Conservation (phyloP, 2,888 invertebrate genomes). For the Amblyteles armatorius region DNA sequence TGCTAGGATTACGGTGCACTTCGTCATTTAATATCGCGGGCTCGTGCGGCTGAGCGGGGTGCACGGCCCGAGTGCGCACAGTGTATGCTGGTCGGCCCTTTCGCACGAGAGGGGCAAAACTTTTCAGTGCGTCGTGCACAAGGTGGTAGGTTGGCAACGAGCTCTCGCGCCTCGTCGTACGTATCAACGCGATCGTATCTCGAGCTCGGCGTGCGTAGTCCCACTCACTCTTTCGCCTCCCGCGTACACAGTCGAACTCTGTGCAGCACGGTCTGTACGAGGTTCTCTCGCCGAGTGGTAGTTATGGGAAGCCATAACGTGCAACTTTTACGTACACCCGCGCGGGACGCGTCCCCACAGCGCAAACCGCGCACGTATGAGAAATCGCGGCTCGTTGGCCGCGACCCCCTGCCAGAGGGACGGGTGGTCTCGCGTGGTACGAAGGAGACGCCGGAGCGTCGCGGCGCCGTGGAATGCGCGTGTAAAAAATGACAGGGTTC, state of each 20-base stretch:
- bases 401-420: slow-evolving; percentile 26
- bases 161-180: slow-evolving; percentile 46
- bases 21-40: slow-evolving; percentile 17
- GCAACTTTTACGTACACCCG: slow-evolving; percentile 38
- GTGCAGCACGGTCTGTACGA: slow-evolving; percentile 9
- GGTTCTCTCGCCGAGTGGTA: slow-evolving; percentile 49
- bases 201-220: slow-evolving; percentile 18
- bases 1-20: slow-evolving; percentile 29
- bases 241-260: neutral
- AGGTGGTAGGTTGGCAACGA: slow-evolving; percentile 20
- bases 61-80: neutral
- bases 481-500: slow-evolving; percentile 77
- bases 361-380: slow-evolving; percentile 10
- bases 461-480: slow-evolving; percentile 73
- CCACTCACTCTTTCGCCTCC: neutral
- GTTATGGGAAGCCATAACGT: slow-evolving; percentile 72
- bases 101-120: neutral
- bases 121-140: slow-evolving; percentile 21
- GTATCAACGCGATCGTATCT: slow-evolving; percentile 51
- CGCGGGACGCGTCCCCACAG: neutral
- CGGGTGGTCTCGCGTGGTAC: slow-evolving; percentile 46
- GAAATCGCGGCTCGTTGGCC: slow-evolving; percentile 35
- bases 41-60: slow-evolving; percentile 6
- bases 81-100: neutral
- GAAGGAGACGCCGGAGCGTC: slow-evolving; percentile 63